Base-by-base conservation (phyloP, 2,113 vertebrate species). In the Varanus komodoensis region DNA sequence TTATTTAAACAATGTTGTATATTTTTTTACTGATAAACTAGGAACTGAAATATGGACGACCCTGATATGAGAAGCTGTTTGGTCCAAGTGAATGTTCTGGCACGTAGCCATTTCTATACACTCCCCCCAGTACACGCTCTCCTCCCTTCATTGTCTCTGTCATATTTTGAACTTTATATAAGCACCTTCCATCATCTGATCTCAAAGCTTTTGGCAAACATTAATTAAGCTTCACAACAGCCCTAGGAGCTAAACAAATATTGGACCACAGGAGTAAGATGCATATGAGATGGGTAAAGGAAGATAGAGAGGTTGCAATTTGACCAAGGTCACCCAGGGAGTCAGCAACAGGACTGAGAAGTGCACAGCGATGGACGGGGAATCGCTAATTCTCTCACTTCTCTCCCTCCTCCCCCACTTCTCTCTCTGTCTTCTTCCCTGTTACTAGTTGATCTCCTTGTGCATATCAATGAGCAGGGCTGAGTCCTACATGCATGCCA, bases 151-250 rank as follows among this genome's bases (percentile, higher is more conserved):
- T 32, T 95, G 84, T 80, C 87, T 88, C 92, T 69, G 92, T 92
- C 89, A 68, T 95, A 89, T 91, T 95, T 96, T 83, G 73, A 89
- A 92, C 91, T 90, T 79, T 88, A 50, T 0, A 82, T 27, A 89
- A 94, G 94, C 89, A 91, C 84, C 86, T 92, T 92, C 89, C 92
- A 93, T 94, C 94, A 94, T 91, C 92, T 91, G 90, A 94, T 94
- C 94, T 95, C 89, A 92, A 93, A 95, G 94, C 92, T 94, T 93
- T 96, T 93, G 87, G 90, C 92, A 95, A 95, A 95, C 82, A 89
- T 95, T 95, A 94, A 94, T 96, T 96, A 96, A 96, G 89, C 69
- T 88, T 95, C 90, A 93, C 82, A 93, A 91, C 92, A 92, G 87
- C 90, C 92, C 90, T 82, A 73, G 92, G 92, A 92, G 86, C 91